phyloP scores from a whole-genome alignment of 2,888 invertebrate genomes.

The Diplazon laetatorius region DNA sequence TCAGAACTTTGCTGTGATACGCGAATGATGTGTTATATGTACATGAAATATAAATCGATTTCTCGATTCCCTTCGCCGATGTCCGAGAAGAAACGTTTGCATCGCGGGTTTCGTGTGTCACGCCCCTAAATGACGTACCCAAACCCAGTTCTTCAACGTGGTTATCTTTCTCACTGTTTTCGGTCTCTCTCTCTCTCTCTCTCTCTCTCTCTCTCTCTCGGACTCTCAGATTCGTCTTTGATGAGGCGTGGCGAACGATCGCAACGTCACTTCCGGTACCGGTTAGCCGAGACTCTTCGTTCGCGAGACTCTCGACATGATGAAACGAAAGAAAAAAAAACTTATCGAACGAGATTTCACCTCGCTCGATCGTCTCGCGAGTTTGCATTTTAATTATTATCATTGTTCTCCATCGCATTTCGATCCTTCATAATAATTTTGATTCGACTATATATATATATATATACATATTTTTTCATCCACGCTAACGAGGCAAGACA shows the following conservation, averaged over 20 bases:
- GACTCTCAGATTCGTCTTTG: slow-evolving; percentile 68
- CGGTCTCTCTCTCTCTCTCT: slow-evolving; percentile 36
- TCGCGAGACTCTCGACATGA: slow-evolving; percentile 44
- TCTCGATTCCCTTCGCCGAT: slow-evolving; percentile 63
- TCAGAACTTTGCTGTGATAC: slow-evolving; percentile 10
- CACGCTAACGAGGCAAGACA: slow-evolving; percentile 42
- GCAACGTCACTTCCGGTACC: slow-evolving; percentile 77
- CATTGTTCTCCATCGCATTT: slow-evolving; percentile 45
- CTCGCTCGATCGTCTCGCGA: slow-evolving; percentile 30
- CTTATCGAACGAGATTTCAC: too few relatives aligned
- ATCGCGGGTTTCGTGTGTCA: slow-evolving; percentile 57
- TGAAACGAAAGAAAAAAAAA: slow-evolving; percentile 33
- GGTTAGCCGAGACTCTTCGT: slow-evolving; percentile 56
- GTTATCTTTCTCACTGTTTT: slow-evolving; percentile 31
- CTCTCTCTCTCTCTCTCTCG: slow-evolving; percentile 32
- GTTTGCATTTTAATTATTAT: too few relatives aligned
- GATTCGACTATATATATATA: too few relatives aligned
- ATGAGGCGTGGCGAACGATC: slow-evolving; percentile 78
- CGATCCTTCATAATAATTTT: background rate
- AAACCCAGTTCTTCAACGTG: slow-evolving; percentile 58
- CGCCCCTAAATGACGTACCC: slow-evolving; percentile 70
- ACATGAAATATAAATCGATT: slow-evolving; percentile 63
- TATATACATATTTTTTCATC: too few relatives aligned
- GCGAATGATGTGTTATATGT: slow-evolving; percentile 5
- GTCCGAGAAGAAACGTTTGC: slow-evolving; percentile 53